phyloP scores from a whole-genome alignment of 2,888 invertebrate genomes.

The Tiphia femorata region DNA sequence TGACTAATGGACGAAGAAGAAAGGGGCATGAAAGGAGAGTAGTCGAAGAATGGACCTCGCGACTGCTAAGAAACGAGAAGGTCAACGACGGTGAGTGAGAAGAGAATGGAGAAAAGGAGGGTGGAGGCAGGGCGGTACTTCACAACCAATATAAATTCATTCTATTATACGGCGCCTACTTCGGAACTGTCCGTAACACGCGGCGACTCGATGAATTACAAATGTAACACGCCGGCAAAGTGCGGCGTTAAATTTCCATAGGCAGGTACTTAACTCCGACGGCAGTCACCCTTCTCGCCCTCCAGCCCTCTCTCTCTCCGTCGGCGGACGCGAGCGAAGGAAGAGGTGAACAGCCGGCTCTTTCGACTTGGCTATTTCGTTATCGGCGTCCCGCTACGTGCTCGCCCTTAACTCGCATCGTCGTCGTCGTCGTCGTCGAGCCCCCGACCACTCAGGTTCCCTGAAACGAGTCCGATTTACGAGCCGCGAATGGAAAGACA shows the following conservation, averaged over 20 bases:
- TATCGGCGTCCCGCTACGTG: slow-evolving; percentile 40
- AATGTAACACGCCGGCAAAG: slow-evolving; percentile 51
- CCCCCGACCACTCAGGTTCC: too few relatives aligned
- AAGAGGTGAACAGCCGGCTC: slow-evolving; percentile 20
- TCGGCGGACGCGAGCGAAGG: too few relatives aligned
- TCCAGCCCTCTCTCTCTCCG: too few relatives aligned
- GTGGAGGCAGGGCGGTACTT: slow-evolving; percentile 9
- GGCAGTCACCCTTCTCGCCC: too few relatives aligned
- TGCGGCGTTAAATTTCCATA: slow-evolving; percentile 53
- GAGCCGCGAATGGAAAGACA: slow-evolving; percentile 19
- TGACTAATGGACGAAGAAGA: too few relatives aligned
- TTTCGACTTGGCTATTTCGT: slow-evolving; percentile 39
- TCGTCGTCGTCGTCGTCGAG: slow-evolving; percentile 6
- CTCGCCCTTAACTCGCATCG: slow-evolving; percentile 19
- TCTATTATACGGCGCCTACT: slow-evolving; percentile 42
- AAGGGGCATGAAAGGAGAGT: too few relatives aligned
- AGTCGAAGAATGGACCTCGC: too few relatives aligned
- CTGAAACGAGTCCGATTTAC: slow-evolving; percentile 33
- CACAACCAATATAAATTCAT: slow-evolving; percentile 50
- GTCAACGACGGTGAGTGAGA: not conserved
- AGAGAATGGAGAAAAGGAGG: not conserved
- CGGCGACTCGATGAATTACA: slow-evolving; percentile 52
- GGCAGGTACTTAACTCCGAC: slow-evolving; percentile 42
- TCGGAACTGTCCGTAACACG: slow-evolving; percentile 41
- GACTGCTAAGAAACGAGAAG: too few relatives aligned